Conservation (phyloP, 92 coral and sea anemone species). For the Phenganax marumi region DNA sequence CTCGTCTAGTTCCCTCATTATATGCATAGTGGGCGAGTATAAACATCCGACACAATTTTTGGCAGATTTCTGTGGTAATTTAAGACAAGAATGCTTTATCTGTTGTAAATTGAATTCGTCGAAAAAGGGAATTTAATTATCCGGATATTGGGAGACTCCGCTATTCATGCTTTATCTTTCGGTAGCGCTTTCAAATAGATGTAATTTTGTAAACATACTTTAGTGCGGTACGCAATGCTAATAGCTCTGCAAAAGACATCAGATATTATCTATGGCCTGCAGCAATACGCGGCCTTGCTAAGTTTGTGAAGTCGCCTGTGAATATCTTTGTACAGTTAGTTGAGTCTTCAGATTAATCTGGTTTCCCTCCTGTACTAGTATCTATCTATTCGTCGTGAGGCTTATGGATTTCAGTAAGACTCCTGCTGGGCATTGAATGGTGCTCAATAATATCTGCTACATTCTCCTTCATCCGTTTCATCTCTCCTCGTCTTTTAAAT, state of each 20-base stretch:
- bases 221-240: not conserved
- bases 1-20: no score
- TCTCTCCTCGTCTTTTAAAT: no score
- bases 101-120: not conserved
- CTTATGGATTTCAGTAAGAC: no score
- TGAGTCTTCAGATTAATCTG: no score
- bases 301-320: not conserved
- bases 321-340: no score
- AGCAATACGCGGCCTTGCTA: not conserved
- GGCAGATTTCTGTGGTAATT: not conserved
- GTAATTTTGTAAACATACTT: not conserved
- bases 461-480: no score
- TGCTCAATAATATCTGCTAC: no score
- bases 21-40: not conserved
- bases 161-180: not conserved
- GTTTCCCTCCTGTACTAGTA: no score
- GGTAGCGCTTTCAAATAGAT: not conserved
- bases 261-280: not conserved
- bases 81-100: not conserved
- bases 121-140: not conserved
- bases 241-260: slow-evolving; percentile 7
- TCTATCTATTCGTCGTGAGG: no score
- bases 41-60: slow-evolving; percentile 1
- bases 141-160: not conserved
- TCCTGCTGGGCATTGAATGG: no score